A percentile compares a stretch with the other conserved stretches of the same genome.
These are phyloP conservation scores for Pseudomyrmex cubaensis DNA, from an alignment of 1,140 invertebrate species.

Conservation along the genomic window DNA sequence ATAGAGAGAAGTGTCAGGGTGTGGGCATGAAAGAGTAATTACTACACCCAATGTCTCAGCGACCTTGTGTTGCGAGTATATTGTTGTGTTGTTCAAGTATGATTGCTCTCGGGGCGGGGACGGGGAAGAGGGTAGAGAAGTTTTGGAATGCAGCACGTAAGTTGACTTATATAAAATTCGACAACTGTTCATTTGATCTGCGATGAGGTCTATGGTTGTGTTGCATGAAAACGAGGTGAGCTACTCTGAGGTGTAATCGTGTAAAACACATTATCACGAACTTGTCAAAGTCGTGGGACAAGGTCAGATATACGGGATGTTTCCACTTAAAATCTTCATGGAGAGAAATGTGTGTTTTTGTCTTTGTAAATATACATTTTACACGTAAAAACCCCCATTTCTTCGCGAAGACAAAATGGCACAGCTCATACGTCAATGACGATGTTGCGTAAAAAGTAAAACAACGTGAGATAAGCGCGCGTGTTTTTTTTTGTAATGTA, in stretches of 20 bases:
- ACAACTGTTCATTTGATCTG: neutral
- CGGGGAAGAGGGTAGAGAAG: too few relatives aligned
- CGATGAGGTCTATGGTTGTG: conserved; percentile 1
- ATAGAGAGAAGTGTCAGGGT: conserved; percentile 79
- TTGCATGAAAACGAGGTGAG: neutral
- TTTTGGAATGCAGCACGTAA: too few relatives aligned
- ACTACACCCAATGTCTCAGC: conserved; percentile 84
- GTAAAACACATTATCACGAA: conserved; percentile 16
- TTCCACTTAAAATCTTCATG: neutral
- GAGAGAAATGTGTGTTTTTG: neutral
- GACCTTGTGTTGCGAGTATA: conserved; percentile 78
- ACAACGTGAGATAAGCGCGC: conserved; percentile 29
- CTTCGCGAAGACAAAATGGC: neutral
- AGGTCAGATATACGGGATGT: conserved; percentile 24
- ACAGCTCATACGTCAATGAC: conserved; percentile 15
- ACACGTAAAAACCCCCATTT: neutral
- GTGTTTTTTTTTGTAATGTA: conserved; percentile 68
- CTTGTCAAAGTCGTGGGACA: conserved; percentile 16
- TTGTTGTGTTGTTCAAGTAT: too few relatives aligned
- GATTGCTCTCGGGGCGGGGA: too few relatives aligned
- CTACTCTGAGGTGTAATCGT: neutral
- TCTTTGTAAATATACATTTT: neutral
- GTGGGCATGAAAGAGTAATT: conserved; percentile 83
- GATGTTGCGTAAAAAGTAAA: neutral
- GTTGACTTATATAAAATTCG: neutral